phyloP scores from a whole-genome alignment of 2,888 invertebrate genomes.

The Ophion ellenae region DNA sequence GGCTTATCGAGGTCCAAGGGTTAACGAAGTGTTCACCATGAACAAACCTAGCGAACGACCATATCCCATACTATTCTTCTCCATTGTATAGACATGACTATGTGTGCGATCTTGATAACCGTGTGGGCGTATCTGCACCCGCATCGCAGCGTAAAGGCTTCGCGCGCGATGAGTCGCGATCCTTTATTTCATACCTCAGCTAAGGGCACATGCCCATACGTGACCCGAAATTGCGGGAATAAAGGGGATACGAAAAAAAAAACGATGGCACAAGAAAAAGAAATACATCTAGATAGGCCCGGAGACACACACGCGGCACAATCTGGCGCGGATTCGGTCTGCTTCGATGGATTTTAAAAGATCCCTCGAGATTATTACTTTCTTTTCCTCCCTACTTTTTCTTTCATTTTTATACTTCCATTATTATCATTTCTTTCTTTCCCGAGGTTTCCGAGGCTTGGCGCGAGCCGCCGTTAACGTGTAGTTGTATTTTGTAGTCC shows the following conservation, averaged over 20 bases:
- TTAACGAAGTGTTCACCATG: neutral
- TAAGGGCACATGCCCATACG: conserved; percentile 29
- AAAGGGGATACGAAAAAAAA: conserved; percentile 34
- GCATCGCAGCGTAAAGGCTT: conserved; percentile 3
- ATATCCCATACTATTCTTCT: conserved; percentile 3
- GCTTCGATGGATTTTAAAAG: conserved; percentile 84
- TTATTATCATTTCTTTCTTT: conserved; percentile 82
- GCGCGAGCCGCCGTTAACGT: conserved; percentile 40
- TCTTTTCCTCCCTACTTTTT: conserved; percentile 78
- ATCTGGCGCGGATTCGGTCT: conserved; percentile 81
- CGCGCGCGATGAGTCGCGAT: neutral
- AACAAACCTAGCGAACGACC: neutral
- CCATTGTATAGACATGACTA: neutral
- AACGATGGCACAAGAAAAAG: conserved; percentile 60
- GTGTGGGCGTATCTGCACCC: neutral
- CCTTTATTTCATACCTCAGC: conserved; percentile 43
- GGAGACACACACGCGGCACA: conserved; percentile 80
- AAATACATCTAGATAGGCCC: conserved; percentile 71
- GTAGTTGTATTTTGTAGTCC: conserved; percentile 44
- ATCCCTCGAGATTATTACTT: conserved; percentile 84
- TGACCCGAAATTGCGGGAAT: conserved; percentile 42
- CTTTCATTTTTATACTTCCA: conserved; percentile 78
- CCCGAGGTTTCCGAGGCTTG: conserved; percentile 72
- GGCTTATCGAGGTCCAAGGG: neutral
- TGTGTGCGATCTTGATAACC: neutral